A percentile compares a stretch with the other conserved stretches of the same genome.
Conservation (phyloP, 2,888 invertebrate species). For the Poecilobothrus nobilitatus region DNA sequence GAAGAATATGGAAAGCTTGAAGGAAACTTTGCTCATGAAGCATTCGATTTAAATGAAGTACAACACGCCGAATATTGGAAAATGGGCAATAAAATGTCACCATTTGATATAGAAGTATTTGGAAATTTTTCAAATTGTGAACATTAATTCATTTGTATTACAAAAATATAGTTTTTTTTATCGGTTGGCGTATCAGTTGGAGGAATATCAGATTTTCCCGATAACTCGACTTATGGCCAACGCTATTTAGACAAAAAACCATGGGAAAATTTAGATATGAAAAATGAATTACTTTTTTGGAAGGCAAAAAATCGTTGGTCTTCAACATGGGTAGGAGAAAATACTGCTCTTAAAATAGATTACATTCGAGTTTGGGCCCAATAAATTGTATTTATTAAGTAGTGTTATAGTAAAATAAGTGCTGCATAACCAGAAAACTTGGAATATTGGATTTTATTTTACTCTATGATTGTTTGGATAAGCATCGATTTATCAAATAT, state of each 20-base stretch:
- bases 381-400: too few relatives aligned
- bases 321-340: too few relatives aligned
- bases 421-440: too few relatives aligned
- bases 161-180: background rate
- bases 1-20: slow-evolving; percentile 43
- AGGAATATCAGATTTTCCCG: slow-evolving; percentile 62
- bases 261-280: slow-evolving; percentile 61
- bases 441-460: too few relatives aligned
- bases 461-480: too few relatives aligned
- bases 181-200: slow-evolving; percentile 56
- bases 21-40: background rate
- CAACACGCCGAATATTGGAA: slow-evolving; percentile 49
- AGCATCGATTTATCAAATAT: too few relatives aligned
- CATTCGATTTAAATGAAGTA: slow-evolving; percentile 16
- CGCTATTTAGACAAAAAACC: slow-evolving; percentile 47
- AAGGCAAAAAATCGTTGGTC: too few relatives aligned
- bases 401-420: too few relatives aligned
- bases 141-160: too few relatives aligned
- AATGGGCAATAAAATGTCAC: slow-evolving; percentile 53
- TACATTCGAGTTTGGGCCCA: too few relatives aligned
- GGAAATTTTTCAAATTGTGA: too few relatives aligned
- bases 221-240: slow-evolving; percentile 43
- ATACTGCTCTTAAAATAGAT: too few relatives aligned
- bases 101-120: slow-evolving; percentile 61
- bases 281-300: slow-evolving; percentile 64